These are phyloP conservation scores for Onchidella celtica DNA, from an alignment of 2,888 invertebrate genomes.

Conservation along the genomic window DNA sequence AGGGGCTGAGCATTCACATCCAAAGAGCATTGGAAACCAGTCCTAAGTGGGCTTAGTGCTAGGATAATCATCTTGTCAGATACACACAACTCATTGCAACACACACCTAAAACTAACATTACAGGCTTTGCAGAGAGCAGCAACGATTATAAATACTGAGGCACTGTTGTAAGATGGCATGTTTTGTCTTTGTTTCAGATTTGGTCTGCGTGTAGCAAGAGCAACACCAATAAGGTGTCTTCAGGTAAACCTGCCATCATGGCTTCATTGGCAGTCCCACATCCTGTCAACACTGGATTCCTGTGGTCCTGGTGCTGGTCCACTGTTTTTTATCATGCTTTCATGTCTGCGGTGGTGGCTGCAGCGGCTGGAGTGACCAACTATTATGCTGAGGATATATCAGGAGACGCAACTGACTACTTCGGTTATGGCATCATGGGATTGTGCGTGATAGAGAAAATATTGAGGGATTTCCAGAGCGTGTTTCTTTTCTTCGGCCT, in stretches of 20 bases:
- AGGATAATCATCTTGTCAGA: too few species aligned
- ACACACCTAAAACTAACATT: too few species aligned
- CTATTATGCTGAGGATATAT: conserved; percentile 58
- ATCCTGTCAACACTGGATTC: conserved; percentile 54
- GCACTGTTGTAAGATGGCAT: too few species aligned
- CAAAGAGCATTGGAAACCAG: too few species aligned
- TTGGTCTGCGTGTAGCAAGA: conserved; percentile 28
- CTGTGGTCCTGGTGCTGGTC: conserved; percentile 72
- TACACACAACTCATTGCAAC: too few species aligned
- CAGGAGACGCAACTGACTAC: conserved; percentile 54
- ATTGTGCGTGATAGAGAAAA: conserved; percentile 70
- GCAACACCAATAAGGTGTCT: conserved; percentile 25
- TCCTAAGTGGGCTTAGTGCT: too few species aligned
- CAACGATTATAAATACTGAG: too few species aligned
- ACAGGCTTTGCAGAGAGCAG: too few species aligned
- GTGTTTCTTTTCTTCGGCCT: conserved; percentile 73
- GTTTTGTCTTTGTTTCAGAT: conserved; percentile 30
- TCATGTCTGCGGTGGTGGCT: conserved; percentile 65
- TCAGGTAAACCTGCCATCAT: not conserved
- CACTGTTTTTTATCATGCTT: conserved; percentile 70
- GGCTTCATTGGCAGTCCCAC: not conserved
- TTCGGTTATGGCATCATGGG: conserved; percentile 71
- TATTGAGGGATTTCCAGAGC: conserved; percentile 70
- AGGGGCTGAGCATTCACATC: too few species aligned
- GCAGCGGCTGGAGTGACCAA: conserved; percentile 67